phyloP scores from a whole-genome alignment of 2,888 invertebrate genomes.

The Flabesymbios commensalis region DNA sequence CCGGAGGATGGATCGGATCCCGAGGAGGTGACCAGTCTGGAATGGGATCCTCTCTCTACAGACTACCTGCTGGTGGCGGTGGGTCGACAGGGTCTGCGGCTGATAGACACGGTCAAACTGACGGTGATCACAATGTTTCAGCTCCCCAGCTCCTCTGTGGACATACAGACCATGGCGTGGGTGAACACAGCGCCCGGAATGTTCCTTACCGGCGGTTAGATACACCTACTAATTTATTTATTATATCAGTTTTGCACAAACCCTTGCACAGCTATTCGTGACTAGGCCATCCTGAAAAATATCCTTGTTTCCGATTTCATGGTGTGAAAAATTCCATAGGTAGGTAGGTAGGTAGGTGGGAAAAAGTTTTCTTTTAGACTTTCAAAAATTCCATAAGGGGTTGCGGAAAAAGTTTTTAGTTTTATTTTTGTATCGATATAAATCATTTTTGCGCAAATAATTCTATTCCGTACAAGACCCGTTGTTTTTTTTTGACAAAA shows the following conservation, averaged over 20 bases:
- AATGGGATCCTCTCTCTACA: constrained; percentile 62
- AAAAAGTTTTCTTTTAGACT: no score
- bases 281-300: no score
- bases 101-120: constrained; percentile 53
- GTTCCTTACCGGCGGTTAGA: constrained; percentile 62
- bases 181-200: constrained; percentile 62
- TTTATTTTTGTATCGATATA: no score
- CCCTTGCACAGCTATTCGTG: no score
- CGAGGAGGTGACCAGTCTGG: constrained; percentile 54
- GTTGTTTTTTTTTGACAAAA: no score
- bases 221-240: not conserved
- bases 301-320: no score
- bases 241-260: not conserved
- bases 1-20: constrained; percentile 37
- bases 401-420: no score
- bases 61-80: constrained; percentile 61
- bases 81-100: constrained; percentile 47
- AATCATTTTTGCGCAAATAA: no score
- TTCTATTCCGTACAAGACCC: no score
- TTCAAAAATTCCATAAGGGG: no score
- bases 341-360: no score
- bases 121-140: constrained; percentile 53
- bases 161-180: constrained; percentile 61
- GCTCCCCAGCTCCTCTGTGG: constrained; percentile 56
- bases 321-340: no score